A percentile compares a stretch with the other conserved stretches of the same genome.
These are phyloP conservation scores for Epinotia demarniana DNA, from an alignment of 2,888 invertebrate genomes.

Conservation along the genomic window DNA sequence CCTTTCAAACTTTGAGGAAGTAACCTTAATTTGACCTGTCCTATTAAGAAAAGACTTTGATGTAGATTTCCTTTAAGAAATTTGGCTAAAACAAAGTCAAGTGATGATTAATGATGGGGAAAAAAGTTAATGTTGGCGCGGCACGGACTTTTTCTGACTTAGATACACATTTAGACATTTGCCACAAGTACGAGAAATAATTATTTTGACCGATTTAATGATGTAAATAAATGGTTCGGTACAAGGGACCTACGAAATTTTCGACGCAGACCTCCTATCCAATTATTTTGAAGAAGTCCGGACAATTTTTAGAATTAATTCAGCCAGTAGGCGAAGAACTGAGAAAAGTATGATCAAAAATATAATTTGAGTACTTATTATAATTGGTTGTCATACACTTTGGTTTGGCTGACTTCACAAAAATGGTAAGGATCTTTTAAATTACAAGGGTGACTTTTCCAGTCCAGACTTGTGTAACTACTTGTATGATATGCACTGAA, in stretches of 20 bases:
- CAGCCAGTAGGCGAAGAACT: constrained; percentile 50
- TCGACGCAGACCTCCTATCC: constrained; percentile 61
- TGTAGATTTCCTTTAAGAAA: constrained; percentile 32
- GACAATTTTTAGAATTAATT: constrained; percentile 57
- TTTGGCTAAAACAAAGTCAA: constrained; percentile 39
- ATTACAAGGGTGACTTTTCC: not conserved
- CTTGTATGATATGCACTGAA: not conserved
- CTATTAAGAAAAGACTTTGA: constrained; percentile 37
- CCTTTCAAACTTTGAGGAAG: constrained; percentile 36
- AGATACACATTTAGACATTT: constrained; percentile 14
- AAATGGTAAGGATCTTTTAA: not conserved
- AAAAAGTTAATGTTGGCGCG: constrained; percentile 22
- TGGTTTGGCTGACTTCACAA: not conserved
- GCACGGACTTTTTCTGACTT: constrained; percentile 10
- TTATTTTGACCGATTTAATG: constrained; percentile 19
- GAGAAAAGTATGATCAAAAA: constrained; percentile 21
- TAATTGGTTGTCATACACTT: constrained; percentile 1
- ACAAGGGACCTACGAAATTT: not conserved
- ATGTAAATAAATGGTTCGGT: not conserved
- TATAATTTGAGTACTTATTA: constrained; percentile 17
- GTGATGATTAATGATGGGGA: constrained; percentile 39
- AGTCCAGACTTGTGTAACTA: not conserved
- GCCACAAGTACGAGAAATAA: constrained; percentile 10
- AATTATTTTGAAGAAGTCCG: constrained; percentile 69
- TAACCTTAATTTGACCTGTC: constrained; percentile 39